Evolutionary conservation across 2,888 invertebrate genomes (phyloP), one percentile per base, ranked within the genome.

Genomic region (Scaptomyza cyrtandrae): DNA sequence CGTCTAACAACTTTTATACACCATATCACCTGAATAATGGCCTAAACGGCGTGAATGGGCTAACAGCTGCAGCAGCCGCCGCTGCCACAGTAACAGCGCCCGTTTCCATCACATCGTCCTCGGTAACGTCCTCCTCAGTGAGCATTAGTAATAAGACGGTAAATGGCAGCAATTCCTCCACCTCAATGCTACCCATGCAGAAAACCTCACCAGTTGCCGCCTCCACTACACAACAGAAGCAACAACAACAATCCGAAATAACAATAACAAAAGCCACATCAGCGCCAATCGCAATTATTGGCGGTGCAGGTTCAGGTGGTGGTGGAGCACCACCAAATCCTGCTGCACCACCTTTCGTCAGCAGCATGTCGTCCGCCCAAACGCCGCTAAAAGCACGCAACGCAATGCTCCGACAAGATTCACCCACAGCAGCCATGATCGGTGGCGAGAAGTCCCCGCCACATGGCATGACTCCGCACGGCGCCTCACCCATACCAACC

Each of bases 361-460:
- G 90, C 71, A 82, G 71, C 67, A 86, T 89, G 88, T 89, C 90
- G 87, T 89, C 90, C 65, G 84, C 85, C 55, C 88, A 86, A 50
- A 91, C 91, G 44, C 91, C 91, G 35, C 74, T 90, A 5, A 91
- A 91, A 72, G 86, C 83, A 46, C 87, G 89, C 43, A 86, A 80
- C 56, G 88, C 74, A 16, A 76, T 88, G 79, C 62, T 90, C 69
- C 86, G 89, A 6, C 89, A 88, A 70, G 91, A 91, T 29, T 92
- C 92, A 59, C 91, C 92, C n/a, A 89, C 91, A 16, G 73, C 89
- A n/a, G 80, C 79, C 62, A 79, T 88, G 3, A 72, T 78, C 9
- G 86, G 84, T 0, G 80, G 85, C 5, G 92, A 92, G 71, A 93
- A 93, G 63, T 93, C 93, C 31, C 93, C 93, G 29, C 92, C 92